Evolutionary conservation across 1,140 invertebrate genomes (phyloP).

Genomic region (Micrasema longulum): DNA sequence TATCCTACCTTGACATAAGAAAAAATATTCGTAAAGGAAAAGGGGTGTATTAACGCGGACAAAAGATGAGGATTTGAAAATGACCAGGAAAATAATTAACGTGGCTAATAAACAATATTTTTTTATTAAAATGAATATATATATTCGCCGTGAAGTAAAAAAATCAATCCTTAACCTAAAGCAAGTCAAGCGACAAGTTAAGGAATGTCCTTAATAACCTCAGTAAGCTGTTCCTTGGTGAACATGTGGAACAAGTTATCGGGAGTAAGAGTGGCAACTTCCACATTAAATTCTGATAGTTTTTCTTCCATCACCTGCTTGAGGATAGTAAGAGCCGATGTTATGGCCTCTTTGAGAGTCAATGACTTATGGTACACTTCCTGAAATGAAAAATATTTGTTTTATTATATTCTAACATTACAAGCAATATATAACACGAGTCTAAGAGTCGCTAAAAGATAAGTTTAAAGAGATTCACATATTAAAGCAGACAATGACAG

Average conservation of each 20-base stretch:
- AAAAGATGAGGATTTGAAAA: neutral
- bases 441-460: no score
- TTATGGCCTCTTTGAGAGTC: slow-evolving; percentile 95
- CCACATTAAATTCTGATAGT: slow-evolving; percentile 96
- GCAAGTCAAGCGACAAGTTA: slow-evolving; percentile 56
- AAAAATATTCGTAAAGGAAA: neutral
- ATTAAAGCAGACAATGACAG: no score
- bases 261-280: slow-evolving; percentile 94
- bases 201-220: slow-evolving; percentile 86
- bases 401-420: no score
- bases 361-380: slow-evolving; percentile 82
- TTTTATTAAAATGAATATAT: slow-evolving; percentile 36
- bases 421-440: no score
- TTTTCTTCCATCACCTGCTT: slow-evolving; percentile 99
- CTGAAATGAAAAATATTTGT: slow-evolving; percentile 72
- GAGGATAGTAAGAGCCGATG: slow-evolving; percentile 91
- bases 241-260: slow-evolving; percentile 91
- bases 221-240: slow-evolving; percentile 89
- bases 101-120: slow-evolving; percentile 20
- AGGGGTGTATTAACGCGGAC: neutral
- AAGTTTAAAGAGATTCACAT: no score
- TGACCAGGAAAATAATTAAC: neutral
- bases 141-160: slow-evolving; percentile 33
- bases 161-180: slow-evolving; percentile 32
- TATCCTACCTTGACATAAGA: no score